phyloP scores from a whole-genome alignment of 2,888 invertebrate species.

The Nephrotoma guestfalica region DNA sequence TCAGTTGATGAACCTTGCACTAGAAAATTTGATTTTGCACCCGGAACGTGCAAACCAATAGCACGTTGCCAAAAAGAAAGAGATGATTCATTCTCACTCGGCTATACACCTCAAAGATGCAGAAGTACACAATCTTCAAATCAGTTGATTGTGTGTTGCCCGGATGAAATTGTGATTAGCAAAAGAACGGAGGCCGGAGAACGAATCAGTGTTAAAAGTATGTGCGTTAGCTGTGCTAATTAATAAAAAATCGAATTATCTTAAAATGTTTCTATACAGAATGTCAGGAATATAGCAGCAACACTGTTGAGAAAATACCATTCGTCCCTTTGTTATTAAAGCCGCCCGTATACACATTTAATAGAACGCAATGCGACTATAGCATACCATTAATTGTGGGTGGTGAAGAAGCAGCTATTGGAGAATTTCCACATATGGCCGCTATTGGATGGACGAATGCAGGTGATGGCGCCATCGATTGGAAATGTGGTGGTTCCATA shows the following conservation, averaged over 20 bases:
- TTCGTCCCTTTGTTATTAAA: neutral
- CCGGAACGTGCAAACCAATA: neutral
- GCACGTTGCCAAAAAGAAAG: neutral
- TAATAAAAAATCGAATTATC: neutral
- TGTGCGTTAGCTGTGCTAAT: neutral
- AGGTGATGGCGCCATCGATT: constrained; percentile 16
- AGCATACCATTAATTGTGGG: constrained; percentile 20
- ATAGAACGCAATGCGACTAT: constrained; percentile 4
- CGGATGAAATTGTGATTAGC: neutral
- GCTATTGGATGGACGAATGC: constrained; percentile 26
- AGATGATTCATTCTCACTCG: neutral
- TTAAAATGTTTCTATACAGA: neutral
- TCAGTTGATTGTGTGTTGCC: neutral
- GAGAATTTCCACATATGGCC: constrained; percentile 19
- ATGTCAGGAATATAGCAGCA: constrained; percentile 8
- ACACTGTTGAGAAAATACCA: neutral
- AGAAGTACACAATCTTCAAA: neutral
- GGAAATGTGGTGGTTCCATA: constrained; percentile 29
- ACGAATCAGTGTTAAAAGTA: neutral
- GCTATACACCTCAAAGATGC: neutral
- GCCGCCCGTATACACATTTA: neutral
- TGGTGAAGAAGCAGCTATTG: constrained; percentile 22
- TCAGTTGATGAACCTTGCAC: neutral
- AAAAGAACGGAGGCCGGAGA: neutral
- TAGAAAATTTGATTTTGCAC: neutral